phyloP scores from a whole-genome alignment of 2,888 invertebrate genomes.

The Tridacna gigas region DNA sequence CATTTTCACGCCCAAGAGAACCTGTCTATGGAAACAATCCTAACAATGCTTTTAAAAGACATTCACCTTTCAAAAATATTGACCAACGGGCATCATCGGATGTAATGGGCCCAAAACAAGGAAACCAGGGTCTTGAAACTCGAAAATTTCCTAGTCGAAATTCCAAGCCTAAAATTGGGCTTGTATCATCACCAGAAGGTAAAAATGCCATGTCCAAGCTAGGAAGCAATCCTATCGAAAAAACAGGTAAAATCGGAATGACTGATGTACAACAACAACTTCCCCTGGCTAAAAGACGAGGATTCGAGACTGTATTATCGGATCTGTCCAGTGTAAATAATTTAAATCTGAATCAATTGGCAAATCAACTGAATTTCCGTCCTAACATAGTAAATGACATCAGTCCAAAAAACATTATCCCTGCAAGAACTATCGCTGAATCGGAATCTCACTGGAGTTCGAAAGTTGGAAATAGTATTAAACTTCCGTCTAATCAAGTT shows the following conservation, averaged over 20 bases:
- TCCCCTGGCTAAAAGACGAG: background rate
- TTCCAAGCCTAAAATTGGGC: too few species aligned
- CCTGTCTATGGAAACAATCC: background rate
- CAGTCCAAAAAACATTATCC: background rate
- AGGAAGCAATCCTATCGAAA: too few species aligned
- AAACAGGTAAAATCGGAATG: too few species aligned
- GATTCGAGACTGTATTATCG: background rate
- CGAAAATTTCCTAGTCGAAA: too few species aligned
- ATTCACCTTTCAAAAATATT: too few species aligned
- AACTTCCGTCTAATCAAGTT: background rate
- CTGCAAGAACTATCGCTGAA: background rate
- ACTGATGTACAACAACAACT: background rate
- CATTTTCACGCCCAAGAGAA: slow-evolving; percentile 7
- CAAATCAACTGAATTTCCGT: slow-evolving; percentile 1
- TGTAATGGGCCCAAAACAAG: too few species aligned
- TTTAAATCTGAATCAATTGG: background rate
- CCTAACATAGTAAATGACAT: slow-evolving; percentile 9
- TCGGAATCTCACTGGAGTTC: slow-evolving; percentile 21
- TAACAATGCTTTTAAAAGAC: too few species aligned
- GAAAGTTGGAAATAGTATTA: slow-evolving; percentile 1
- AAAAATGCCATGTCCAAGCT: too few species aligned
- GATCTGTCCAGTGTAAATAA: background rate
- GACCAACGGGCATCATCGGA: too few species aligned
- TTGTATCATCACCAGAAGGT: too few species aligned
- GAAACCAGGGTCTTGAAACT: too few species aligned